phyloP scores from a whole-genome alignment of 2,888 invertebrate genomes.

The Drosophila mimetica region DNA sequence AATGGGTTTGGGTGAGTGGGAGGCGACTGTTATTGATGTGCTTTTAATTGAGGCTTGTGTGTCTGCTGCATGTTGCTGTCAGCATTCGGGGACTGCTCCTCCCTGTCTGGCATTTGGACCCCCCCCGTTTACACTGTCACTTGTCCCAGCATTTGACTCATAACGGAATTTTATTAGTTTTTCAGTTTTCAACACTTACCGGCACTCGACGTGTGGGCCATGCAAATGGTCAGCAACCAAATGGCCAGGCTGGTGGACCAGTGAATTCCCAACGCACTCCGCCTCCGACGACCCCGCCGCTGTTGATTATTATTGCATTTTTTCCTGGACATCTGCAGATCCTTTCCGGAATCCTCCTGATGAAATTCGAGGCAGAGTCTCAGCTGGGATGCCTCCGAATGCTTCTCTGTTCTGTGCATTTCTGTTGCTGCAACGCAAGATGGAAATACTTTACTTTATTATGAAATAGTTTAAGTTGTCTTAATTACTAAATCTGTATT shows the following conservation, averaged over 20 bases:
- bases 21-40: constrained; percentile 71
- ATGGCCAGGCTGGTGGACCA: constrained; percentile 66
- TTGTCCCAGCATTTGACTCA: constrained; percentile 69
- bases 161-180: constrained; percentile 69
- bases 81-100: constrained; percentile 26
- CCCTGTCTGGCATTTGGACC: constrained; percentile 8
- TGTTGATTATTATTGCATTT: constrained; percentile 63
- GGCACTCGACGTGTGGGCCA: constrained; percentile 72
- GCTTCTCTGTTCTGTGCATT: constrained; percentile 55
- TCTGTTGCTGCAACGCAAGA: constrained; percentile 39
- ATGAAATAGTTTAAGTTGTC: neutral
- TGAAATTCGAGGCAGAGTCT: constrained; percentile 39
- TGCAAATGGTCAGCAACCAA: constrained; percentile 63
- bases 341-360: constrained; percentile 36
- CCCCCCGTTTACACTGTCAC: constrained; percentile 15
- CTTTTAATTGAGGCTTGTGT: constrained; percentile 71
- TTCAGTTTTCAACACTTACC: constrained; percentile 68
- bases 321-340: constrained; percentile 61
- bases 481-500: constrained; percentile 7
- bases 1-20: constrained; percentile 9
- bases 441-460: constrained; percentile 1
- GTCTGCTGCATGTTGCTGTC: constrained; percentile 34
- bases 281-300: constrained; percentile 58
- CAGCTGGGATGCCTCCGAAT: constrained; percentile 40
- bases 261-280: constrained; percentile 33